Conservation (phyloP, 2,113 vertebrate genomes). For the Anser cygnoides region DNA sequence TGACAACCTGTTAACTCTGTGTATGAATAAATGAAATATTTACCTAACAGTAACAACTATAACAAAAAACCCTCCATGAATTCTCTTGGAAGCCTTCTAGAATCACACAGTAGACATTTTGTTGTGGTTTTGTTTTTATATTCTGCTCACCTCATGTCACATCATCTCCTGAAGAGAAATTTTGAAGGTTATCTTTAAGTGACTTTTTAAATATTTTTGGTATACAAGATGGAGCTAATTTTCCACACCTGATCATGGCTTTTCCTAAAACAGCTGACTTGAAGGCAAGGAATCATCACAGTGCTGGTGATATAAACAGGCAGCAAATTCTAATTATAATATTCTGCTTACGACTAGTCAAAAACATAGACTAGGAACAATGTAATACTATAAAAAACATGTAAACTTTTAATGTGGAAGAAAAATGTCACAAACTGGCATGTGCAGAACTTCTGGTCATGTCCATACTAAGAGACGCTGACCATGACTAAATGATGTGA, state of each 20-base stretch:
- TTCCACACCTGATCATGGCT: neutral
- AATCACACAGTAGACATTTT: neutral
- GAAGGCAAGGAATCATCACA: neutral
- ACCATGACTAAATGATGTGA: conserved; percentile 10
- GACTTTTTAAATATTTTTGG: neutral
- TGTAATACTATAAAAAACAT: neutral
- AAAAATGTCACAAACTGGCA: neutral
- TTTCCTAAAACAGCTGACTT: neutral
- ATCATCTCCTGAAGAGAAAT: neutral
- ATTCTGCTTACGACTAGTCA: neutral
- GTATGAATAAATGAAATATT: conserved; percentile 43
- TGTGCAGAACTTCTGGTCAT: neutral
- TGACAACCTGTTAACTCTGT: neutral
- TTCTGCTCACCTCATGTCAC: neutral
- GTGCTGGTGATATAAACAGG: neutral
- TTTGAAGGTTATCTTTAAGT: neutral
- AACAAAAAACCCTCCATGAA: neutral
- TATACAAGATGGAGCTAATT: neutral
- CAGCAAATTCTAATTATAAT: neutral
- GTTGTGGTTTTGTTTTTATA: neutral
- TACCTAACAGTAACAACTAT: neutral
- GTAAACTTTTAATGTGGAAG: neutral
- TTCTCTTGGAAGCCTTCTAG: conserved; percentile 2
- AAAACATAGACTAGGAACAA: neutral
- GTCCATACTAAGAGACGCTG: neutral